Percentiles rank a stretch among this genome's conserved stretches.
Conservation (phyloP, 2,797 vertebrate genomes). For the Trematomus bernacchii region DNA sequence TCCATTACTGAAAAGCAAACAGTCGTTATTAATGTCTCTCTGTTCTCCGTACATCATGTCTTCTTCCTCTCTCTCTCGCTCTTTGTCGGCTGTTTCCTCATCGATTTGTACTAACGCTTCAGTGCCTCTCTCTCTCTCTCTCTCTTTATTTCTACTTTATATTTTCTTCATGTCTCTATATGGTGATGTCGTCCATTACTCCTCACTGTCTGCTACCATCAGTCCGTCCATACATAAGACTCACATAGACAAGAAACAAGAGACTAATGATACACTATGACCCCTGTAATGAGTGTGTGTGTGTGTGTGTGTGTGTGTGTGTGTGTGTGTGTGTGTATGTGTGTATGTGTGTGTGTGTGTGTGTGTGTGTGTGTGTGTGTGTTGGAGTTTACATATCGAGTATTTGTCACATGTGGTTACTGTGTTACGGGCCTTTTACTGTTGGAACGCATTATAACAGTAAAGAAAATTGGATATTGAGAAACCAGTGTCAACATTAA, state of each 20-base stretch:
- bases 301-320: background rate
- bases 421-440: too few species aligned
- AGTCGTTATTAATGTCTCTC: conserved; percentile 58
- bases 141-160: background rate
- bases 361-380: too few species aligned
- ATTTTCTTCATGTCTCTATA: background rate
- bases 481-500: too few species aligned
- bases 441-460: too few species aligned
- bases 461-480: too few species aligned
- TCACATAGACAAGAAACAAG: conserved; percentile 12
- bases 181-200: conserved; percentile 27
- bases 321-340: background rate
- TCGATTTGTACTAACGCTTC: conserved; percentile 33
- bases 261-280: background rate
- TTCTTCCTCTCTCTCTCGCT: conserved; percentile 6
- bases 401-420: too few species aligned
- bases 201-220: conserved; percentile 44
- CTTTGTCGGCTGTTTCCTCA: conserved; percentile 28
- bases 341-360: background rate
- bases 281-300: background rate
- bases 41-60: background rate
- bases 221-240: conserved; percentile 20
- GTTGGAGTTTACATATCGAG: too few species aligned
- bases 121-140: conserved; percentile 16
- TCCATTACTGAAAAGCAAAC: conserved; percentile 71